Evolutionary conservation across 2,888 invertebrate species (phyloP).

Genomic region (Diaphora mendica): DNA sequence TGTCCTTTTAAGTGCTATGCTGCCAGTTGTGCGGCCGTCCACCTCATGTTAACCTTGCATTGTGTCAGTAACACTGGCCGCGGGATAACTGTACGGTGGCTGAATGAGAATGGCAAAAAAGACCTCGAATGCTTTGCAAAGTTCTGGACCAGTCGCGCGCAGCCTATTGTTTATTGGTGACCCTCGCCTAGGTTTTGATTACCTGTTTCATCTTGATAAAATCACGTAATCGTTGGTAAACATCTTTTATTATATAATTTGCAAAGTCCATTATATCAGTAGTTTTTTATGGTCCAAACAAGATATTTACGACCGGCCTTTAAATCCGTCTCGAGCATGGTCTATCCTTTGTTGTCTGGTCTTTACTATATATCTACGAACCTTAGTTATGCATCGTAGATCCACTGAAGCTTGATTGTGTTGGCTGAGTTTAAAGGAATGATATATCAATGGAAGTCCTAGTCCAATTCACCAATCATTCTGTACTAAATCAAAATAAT

Average conservation of each 20-base stretch:
- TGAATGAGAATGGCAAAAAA: slow-evolving; percentile 76
- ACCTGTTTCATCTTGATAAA: slow-evolving; percentile 29
- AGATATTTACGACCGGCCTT: slow-evolving; percentile 7
- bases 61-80: slow-evolving; percentile 80
- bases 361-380: background rate
- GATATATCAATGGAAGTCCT: background rate
- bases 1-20: slow-evolving; percentile 70
- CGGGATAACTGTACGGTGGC: slow-evolving; percentile 77
- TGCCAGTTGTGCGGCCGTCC: slow-evolving; percentile 73
- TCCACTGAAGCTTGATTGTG: background rate
- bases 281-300: slow-evolving; percentile 4
- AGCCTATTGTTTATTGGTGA: slow-evolving; percentile 34
- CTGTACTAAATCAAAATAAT: background rate
- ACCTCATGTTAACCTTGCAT: slow-evolving; percentile 81
- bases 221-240: slow-evolving; percentile 13
- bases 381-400: background rate
- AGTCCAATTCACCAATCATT: background rate
- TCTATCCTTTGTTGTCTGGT: slow-evolving; percentile 23
- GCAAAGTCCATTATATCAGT: background rate
- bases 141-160: slow-evolving; percentile 37
- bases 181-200: slow-evolving; percentile 24
- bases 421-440: background rate
- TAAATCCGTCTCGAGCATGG: background rate
- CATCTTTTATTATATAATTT: background rate
- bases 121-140: slow-evolving; percentile 45